A percentile compares a stretch with the other conserved stretches of the same genome.
phyloP scores from a whole-genome alignment of 2,797 vertebrate genomes.

The Diglossa cyanea region DNA sequence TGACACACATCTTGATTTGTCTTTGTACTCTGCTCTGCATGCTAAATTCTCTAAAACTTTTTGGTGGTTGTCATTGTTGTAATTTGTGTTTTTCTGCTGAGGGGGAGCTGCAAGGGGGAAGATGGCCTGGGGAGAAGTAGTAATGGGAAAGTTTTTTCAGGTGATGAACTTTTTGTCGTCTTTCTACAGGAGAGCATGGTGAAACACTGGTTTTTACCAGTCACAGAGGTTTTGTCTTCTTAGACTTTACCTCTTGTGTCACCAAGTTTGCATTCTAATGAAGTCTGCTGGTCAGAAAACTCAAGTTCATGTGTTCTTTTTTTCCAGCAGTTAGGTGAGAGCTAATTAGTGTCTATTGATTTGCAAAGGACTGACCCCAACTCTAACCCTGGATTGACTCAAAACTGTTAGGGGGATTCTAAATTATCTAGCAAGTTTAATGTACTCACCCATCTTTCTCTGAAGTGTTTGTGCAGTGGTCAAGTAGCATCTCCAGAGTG shows the following conservation, averaged over 20 bases:
- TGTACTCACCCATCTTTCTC: background rate
- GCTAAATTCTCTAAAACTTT: background rate
- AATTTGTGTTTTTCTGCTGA: background rate
- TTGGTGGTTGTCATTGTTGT: background rate
- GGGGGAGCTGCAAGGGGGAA: background rate
- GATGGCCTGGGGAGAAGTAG: background rate
- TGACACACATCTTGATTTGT: background rate
- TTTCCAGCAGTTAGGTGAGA: constrained; percentile 5
- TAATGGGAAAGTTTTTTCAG: background rate
- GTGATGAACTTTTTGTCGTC: background rate
- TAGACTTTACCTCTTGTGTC: background rate
- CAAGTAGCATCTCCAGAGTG: background rate
- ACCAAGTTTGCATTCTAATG: constrained; percentile 13
- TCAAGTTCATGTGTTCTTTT: background rate
- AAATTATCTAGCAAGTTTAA: constrained; percentile 34
- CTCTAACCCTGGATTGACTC: constrained; percentile 29
- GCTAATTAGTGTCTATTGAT: constrained; percentile 49
- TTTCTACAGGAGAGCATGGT: background rate
- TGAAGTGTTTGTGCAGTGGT: background rate
- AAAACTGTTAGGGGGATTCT: background rate
- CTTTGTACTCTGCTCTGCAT: background rate
- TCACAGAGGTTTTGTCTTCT: background rate
- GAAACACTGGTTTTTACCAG: background rate
- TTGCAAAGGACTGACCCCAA: constrained; percentile 3
- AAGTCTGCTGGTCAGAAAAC: background rate